These are phyloP conservation scores for human DNA, from an alignment of 2,113 vertebrate species.

Conservation along the genomic window GRCh38 chr3:1515501-1516000, in stretches of 20 bases:
- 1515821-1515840: conserved; percentile 38
- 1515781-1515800: background rate
- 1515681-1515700: background rate
- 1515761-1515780: background rate
- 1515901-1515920: conserved; percentile 42
- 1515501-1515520: background rate
- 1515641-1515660: background rate
- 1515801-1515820: background rate
- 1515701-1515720: background rate
- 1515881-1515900: background rate
- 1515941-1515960: background rate
- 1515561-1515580: background rate
- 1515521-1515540: background rate
- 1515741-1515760: background rate
- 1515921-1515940: conserved; percentile 53
- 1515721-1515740: background rate
- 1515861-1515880: conserved; percentile 30
- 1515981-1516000: background rate
- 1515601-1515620: background rate
- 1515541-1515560: background rate
- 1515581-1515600: background rate
- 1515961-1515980: conserved; percentile 40
- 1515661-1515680: background rate
- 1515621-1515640: background rate
- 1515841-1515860: accelerated